phyloP scores from a whole-genome alignment of 2,888 invertebrate genomes.

The Tuberolachnus salignus region DNA sequence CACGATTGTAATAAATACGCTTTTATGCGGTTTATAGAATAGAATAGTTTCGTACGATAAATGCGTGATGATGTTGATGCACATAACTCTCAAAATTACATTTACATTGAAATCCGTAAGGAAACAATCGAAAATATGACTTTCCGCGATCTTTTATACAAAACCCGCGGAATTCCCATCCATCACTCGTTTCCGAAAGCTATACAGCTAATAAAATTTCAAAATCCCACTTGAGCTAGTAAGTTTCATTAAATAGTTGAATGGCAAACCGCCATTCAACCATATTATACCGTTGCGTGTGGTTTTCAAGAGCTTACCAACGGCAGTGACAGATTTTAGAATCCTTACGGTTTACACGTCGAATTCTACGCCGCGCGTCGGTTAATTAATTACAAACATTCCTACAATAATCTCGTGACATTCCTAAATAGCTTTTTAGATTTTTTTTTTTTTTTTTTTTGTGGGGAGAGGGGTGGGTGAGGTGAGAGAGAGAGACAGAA shows the following conservation, averaged over 20 bases:
- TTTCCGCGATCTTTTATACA: neutral
- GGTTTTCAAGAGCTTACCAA: neutral
- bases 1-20: constrained; percentile 3
- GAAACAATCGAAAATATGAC: constrained; percentile 27
- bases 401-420: neutral
- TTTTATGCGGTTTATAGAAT: neutral
- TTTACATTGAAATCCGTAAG: constrained; percentile 10
- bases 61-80: neutral
- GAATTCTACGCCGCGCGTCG: neutral
- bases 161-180: neutral
- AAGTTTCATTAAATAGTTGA: constrained; percentile 16
- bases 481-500: too few relatives aligned
- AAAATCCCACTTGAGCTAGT: neutral
- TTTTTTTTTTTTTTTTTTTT: too few relatives aligned
- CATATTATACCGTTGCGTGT: too few relatives aligned
- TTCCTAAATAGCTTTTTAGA: neutral
- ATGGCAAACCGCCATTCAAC: neutral
- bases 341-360: neutral
- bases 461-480: too few relatives aligned
- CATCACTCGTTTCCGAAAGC: neutral
- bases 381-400: neutral
- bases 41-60: constrained; percentile 12
- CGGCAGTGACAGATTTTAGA: neutral
- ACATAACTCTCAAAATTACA: constrained; percentile 11
- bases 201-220: neutral